Evolutionary conservation across 53 echinoderm and acorn worm genomes (phyloP).

Genomic region (Temnopleurus reevesii): DNA sequence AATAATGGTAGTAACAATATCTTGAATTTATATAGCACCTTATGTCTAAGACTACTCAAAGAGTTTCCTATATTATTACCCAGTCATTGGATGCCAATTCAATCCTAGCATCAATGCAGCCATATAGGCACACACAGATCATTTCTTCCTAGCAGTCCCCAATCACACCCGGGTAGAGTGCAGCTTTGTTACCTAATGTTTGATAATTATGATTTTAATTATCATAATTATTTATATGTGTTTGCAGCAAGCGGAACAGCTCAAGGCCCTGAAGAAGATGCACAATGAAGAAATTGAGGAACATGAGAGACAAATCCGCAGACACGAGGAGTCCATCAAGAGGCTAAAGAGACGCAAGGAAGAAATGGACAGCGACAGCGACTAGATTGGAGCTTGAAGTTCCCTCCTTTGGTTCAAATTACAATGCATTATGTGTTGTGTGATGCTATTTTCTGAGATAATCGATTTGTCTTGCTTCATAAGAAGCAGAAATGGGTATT

Average conservation of each 20-base stretch:
- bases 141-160: too few species aligned
- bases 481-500: not conserved
- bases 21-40: too few species aligned
- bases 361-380: slow-evolving; percentile 70
- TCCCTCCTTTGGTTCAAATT: not conserved
- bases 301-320: slow-evolving; percentile 86
- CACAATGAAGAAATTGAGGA: slow-evolving; percentile 96
- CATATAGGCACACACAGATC: too few species aligned
- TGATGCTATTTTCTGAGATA: slow-evolving; percentile 14
- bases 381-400: slow-evolving; percentile 11
- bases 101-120: too few species aligned
- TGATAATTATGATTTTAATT: too few species aligned
- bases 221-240: not conserved
- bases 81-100: too few species aligned
- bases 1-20: too few species aligned
- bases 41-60: too few species aligned
- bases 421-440: not conserved
- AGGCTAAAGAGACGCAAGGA: slow-evolving; percentile 81
- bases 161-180: too few species aligned
- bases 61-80: too few species aligned
- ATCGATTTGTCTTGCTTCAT: not conserved
- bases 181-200: too few species aligned
- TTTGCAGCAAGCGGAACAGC: slow-evolving; percentile 87
- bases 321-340: slow-evolving; percentile 80
- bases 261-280: slow-evolving; percentile 82